Percentiles rank a stretch among this genome's conserved stretches.
Evolutionary conservation across 2,888 invertebrate genomes (phyloP).

Genomic region (Mactromeris polynyma): DNA sequence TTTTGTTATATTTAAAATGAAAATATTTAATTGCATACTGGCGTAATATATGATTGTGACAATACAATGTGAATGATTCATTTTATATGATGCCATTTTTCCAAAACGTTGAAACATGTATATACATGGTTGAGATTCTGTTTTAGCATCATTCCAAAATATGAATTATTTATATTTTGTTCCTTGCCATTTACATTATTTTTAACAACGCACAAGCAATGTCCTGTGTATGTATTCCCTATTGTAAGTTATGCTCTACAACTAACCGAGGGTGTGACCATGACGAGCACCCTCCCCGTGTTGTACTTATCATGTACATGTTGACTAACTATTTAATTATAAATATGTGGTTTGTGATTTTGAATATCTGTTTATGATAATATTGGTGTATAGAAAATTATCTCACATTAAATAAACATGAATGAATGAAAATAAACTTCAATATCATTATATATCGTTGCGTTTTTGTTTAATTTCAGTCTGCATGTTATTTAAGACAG

Average conservation of each 20-base stretch:
- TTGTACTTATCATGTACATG: neutral
- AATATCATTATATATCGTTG: slow-evolving; percentile 25
- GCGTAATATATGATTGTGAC: no score
- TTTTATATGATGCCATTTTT: no score
- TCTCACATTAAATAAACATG: slow-evolving; percentile 53
- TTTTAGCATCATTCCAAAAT: neutral
- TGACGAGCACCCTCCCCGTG: neutral
- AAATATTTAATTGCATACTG: no score
- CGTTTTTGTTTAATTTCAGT: neutral
- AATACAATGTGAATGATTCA: no score
- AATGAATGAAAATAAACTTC: slow-evolving; percentile 68
- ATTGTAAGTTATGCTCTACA: neutral
- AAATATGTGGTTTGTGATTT: slow-evolving; percentile 3
- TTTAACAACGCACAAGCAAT: neutral
- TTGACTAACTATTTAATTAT: slow-evolving; percentile 7
- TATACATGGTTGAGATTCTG: no score
- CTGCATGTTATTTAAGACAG: no score
- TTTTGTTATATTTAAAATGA: no score
- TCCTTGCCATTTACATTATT: neutral
- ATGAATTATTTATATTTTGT: neutral
- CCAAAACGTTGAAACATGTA: no score
- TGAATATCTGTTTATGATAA: slow-evolving; percentile 11
- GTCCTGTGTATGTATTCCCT: neutral
- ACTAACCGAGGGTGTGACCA: neutral
- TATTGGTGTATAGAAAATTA: slow-evolving; percentile 31